Evolutionary conservation across 2,888 invertebrate genomes (phyloP).

Genomic region (Agapostemon virescens): DNA sequence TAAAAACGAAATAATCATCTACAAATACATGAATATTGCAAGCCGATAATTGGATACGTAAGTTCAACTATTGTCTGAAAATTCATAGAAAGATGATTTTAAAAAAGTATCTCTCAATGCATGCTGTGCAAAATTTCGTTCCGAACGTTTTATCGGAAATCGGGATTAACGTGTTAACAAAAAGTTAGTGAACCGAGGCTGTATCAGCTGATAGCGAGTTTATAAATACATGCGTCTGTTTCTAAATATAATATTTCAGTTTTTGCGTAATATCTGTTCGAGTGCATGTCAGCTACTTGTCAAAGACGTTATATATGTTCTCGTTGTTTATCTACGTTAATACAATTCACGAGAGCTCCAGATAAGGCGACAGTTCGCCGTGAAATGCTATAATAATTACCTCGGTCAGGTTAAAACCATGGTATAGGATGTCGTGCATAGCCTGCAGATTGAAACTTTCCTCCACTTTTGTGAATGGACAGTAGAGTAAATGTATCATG

Average conservation of each 20-base stretch:
- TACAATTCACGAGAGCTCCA: neutral
- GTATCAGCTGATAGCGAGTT: slow-evolving; percentile 71
- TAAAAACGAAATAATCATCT: neutral
- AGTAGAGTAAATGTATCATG: slow-evolving; percentile 89
- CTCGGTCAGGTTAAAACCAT: slow-evolving; percentile 90
- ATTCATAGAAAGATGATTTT: neutral
- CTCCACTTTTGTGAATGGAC: slow-evolving; percentile 99
- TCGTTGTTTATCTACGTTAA: neutral
- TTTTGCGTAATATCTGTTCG: slow-evolving; percentile 68
- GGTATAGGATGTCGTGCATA: slow-evolving; percentile 96
- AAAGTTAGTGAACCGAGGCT: slow-evolving; percentile 24
- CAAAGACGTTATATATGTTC: slow-evolving; percentile 36
- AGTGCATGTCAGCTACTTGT: slow-evolving; percentile 58
- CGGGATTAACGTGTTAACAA: slow-evolving; percentile 28
- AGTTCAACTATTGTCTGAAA: neutral
- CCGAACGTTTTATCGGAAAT: neutral
- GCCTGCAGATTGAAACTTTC: slow-evolving; percentile 99
- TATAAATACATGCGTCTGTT: slow-evolving; percentile 72
- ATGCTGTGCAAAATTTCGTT: neutral
- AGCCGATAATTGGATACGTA: neutral
- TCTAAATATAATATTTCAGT: slow-evolving; percentile 71
- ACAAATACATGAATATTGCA: neutral
- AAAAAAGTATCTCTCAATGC: neutral
- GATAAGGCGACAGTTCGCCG: neutral
- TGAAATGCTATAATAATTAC: slow-evolving; percentile 81